These are phyloP conservation scores for Sciurus carolinensis DNA, from an alignment of 2,797 vertebrate genomes.

Conservation along the genomic window DNA sequence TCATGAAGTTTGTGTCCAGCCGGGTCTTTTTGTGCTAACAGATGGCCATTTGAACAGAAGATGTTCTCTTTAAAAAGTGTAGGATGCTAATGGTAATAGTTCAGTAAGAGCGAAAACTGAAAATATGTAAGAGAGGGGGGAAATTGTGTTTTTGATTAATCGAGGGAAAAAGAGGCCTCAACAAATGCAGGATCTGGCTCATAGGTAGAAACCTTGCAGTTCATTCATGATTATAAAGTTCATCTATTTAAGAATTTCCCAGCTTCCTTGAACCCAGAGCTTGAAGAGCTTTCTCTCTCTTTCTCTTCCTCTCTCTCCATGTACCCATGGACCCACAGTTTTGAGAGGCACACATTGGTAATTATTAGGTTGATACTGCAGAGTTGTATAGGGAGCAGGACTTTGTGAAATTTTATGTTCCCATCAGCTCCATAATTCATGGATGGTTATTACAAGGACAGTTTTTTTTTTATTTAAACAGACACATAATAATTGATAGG, in stretches of 20 bases:
- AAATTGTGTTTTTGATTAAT: background rate
- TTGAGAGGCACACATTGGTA: background rate
- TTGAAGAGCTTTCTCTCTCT: background rate
- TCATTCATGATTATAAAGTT: background rate
- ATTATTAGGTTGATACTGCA: background rate
- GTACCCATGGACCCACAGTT: background rate
- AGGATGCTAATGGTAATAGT: background rate
- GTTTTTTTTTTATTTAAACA: background rate
- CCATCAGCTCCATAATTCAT: rapidly evolving
- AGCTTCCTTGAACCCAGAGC: background rate
- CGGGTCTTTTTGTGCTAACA: too few relatives aligned
- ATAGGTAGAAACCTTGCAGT: background rate
- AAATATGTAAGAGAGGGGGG: rapidly evolving
- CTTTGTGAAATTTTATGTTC: background rate
- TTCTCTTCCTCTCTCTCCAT: background rate
- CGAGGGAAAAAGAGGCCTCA: background rate
- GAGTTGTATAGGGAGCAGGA: background rate
- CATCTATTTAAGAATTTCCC: background rate
- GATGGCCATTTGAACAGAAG: background rate
- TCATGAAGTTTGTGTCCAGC: too few relatives aligned
- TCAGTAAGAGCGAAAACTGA: too few relatives aligned
- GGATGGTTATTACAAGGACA: background rate
- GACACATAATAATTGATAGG: background rate
- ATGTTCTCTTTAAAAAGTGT: background rate
- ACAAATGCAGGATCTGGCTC: too few relatives aligned